Conservation (phyloP, 2,888 invertebrate genomes). For the Cephus sareptanus region DNA sequence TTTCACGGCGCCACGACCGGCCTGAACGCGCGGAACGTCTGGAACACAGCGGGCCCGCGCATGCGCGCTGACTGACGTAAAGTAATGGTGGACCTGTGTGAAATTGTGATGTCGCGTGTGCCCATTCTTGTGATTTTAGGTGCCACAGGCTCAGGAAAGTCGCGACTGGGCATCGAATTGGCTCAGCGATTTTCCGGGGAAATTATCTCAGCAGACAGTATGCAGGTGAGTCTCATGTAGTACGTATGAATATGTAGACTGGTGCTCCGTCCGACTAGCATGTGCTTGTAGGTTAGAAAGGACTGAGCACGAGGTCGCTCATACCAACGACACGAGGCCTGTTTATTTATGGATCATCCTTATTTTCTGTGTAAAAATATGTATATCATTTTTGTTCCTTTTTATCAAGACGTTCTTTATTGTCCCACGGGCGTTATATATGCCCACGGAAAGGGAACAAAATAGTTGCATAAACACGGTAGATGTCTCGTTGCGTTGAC, state of each 20-base stretch:
- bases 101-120: slow-evolving; percentile 67
- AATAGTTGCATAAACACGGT: background rate
- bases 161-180: slow-evolving; percentile 92
- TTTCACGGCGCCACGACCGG: background rate
- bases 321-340: background rate
- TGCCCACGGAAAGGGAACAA: background rate
- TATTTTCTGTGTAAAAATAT: background rate
- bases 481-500: too few relatives aligned
- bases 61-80: slow-evolving; percentile 19
- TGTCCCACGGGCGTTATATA: background rate
- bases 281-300: slow-evolving; percentile 12
- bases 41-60: slow-evolving; percentile 19
- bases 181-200: slow-evolving; percentile 88
- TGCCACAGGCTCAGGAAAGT: slow-evolving; percentile 97
- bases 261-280: background rate
- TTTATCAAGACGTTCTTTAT: background rate
- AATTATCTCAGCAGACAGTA: slow-evolving; percentile 98
- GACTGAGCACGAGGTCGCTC: background rate
- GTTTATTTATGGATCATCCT: background rate
- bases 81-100: slow-evolving; percentile 14
- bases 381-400: background rate
- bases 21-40: slow-evolving; percentile 17
- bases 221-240: slow-evolving; percentile 81
- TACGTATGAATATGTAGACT: background rate
- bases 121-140: slow-evolving; percentile 93